Base-by-base conservation (phyloP, 2,113 vertebrate species). In the Podocnemis expansa region DNA sequence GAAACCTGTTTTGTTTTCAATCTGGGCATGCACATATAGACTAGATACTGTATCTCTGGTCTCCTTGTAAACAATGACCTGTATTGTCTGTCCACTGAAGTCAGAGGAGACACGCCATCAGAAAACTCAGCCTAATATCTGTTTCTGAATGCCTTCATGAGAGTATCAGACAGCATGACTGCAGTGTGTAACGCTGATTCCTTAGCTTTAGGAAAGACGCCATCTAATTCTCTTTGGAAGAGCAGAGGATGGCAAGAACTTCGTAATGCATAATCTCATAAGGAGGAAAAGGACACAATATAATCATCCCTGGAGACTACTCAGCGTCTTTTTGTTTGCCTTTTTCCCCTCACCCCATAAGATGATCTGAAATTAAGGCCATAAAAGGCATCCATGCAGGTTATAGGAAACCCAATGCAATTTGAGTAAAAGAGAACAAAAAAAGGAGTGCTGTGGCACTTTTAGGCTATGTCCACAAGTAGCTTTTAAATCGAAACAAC, bases 91-190 rank as follows among this genome's bases (percentile, higher is more conserved):
- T 27, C n/a, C 45, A n/a, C 82, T 92, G 60, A 34, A 84, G 75
- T 63, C 67, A 54, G 0, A 22, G 0, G 2, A 78, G 60, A 0
- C 0, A 5, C 27, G 31, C 43, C 58, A 17, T 52, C n/a, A 10
- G 1, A 1, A 31, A 89, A 63, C 51, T 22, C 0, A 1, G 2
- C 78, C 80, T 31, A 12, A 9, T 0, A 0, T 1, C 13, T 10
- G 5, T 76, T 60, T 52, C 49, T 6, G 27, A 25, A 51, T n/a
- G 17, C 38, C 70, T 58, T 51, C 11, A 80, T 89, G 29, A 41
- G 22, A 14, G 0, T 0, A 9, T 14, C 45, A 34, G 78, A 41
- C 3, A 8, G 5, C 2, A 0, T 27, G 3, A 85, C 54, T 87
- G 41, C 38, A 45, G 73, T 76, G 73, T 6, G 1, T 27, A 24